Evolutionary conservation across 2,888 invertebrate genomes (phyloP), one percentile per base, ranked within the genome.

Genomic region (Drosophila meridiana): DNA sequence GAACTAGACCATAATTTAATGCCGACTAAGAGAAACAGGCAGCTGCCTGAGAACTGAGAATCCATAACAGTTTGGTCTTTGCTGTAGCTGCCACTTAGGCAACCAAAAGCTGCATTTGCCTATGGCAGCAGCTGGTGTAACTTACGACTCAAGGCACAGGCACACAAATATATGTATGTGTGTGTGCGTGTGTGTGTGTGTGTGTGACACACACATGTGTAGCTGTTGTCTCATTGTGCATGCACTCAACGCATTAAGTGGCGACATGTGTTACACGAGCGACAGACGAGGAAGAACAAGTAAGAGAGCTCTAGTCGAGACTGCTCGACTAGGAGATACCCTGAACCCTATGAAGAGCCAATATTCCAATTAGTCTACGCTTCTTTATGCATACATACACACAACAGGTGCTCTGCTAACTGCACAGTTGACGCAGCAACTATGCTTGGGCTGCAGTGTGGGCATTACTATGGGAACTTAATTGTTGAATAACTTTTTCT

Each of bases 181-280:
- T 30, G n/a, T 30, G 7, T 4, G 8, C n/a, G n/a, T 28, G 14
- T 28, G 3, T 14, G 47, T 32, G 34, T 38, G 26, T 26, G 56
- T n/a, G 28, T 38, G 4, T 8, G 56, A 45, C 26, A 58, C 38
- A 56, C 26, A 55, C 20, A 20, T 20, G 20, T 58, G 56, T 61
- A 42, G 55, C 56, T 59, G 59, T 73, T 72, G 73, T 68, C 88
- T 87, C 86, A 89, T 87, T 87, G 75, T 81, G 88, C 76, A 89
- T 89, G 88, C 90, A 83, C 77, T 81, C 72, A 77, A 77, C 86
- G 83, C 88, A 81, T 87, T 88, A 87, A 85, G 88, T 90, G 87
- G 83, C 81, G 76, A 89, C 90, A 86, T 89, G 83, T 88, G 86
- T 76, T 79, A 69, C 89, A 48, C 59, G 59, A 82, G 63, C 83